Base-by-base conservation (phyloP, 1,140 invertebrate species). In the Lucilia cuprina region DNA sequence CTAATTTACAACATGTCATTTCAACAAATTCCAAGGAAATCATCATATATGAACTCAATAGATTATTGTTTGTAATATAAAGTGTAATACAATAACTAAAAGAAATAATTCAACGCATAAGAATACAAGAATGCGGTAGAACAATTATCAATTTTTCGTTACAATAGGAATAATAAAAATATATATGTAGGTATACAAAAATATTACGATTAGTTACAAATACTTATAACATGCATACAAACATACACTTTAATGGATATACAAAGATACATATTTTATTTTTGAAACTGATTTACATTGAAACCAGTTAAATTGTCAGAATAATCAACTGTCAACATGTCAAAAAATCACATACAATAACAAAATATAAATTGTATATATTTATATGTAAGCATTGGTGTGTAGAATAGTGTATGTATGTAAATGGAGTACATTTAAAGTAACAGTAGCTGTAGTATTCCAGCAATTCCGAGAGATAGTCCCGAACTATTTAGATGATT, bases 311-410 rank as follows among this genome's bases (percentile, higher is more conserved):
- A 90, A 90, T 90, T 90, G 89, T 90, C 89, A 90, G 89, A 90
- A 90, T 90, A 90, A 90, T 90, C 89, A 90, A 88, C 89, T 90
- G 89, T 90, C 89, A 90, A 89, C 89, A 88, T 90, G 89, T 90
- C 89, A 90, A 89, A 90, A 90, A 90, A 89, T 89, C 77, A 80
- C 77, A 80, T 21, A 80, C 35, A 80, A 41, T 8, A 34, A 75
- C 12, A 75, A n/a, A 14, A 78, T 21, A 65, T 49, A n/a, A n/a
- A n/a, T n/a, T n/a, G 13, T 49, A 49, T 49, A 41, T 5, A 41
- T 41, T 41, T 41, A 55, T 55, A 14, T 55, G 47, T n/a, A 77
- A 77, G 41, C 25, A 30, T 30, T 30, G 25, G 25, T 30, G 25
- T 30, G 25, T 30, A 30, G 25, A 30, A n/a, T n/a, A n/a, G n/a